Base-by-base conservation (phyloP, 2,888 invertebrate species). In the Rhaphigaster nebulosa region DNA sequence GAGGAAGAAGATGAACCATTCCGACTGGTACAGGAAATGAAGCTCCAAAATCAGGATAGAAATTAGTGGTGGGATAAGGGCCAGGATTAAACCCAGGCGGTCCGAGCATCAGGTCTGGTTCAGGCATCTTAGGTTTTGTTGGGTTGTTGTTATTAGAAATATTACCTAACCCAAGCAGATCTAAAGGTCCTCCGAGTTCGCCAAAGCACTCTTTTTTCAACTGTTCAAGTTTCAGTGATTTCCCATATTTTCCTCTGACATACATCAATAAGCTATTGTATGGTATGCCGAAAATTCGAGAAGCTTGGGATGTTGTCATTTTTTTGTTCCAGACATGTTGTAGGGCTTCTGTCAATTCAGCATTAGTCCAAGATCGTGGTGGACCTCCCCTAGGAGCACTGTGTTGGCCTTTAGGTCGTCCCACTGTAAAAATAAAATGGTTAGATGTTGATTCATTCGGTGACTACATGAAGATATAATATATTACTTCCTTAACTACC, bases 251-350 rank as follows among this genome's bases (percentile, higher is more conserved):
- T 90, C 98, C 98, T 87, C 98, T 95, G 52, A 98, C 98, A 94
- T 98, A 98, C 98, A 98, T 98, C 91, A 98, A 94, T 88, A 98
- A 95, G 87, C 97, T 97, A 94, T 98, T 98, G 95, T 98, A 98
- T n/a, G 98, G 98, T 92, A 98, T 98, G 84, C 98, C 98, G 94
- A 97, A 98, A 93, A 98, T 97, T 92, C 98, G 94, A 45, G 97
- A 98, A 20, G 98, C 98, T 94, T 98, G 97, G 93, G 97, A 97
- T 87, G 98, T 98, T 92, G 98, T 98, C 97, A 98, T 98, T 94
- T 97, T 98, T 93, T 98, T 98, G 94, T 98, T 98, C 98, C 98
- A 98, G n/a, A 98, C 98, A 94, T 98, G 97, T 93, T 97, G 97
- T 90, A 98, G 95, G 3, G 98, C 98, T 94, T 98, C 97, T 90